Evolutionary conservation across 2,888 invertebrate genomes (phyloP), one percentile per base, ranked within the genome.

Genomic region (Gasteruption jaculator): DNA sequence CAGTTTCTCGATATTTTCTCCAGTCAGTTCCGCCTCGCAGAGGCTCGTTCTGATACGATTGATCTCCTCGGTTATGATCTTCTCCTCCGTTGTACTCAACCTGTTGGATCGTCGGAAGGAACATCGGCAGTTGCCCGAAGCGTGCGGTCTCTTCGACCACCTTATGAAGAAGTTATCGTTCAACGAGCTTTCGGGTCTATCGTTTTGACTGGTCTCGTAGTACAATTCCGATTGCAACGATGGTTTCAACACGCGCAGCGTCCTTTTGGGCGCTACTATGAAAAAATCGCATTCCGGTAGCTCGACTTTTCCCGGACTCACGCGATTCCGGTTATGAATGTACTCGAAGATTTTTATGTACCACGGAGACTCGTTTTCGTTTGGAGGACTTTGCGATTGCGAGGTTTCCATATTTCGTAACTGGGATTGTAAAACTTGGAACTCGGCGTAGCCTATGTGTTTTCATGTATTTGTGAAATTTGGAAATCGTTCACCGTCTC

Each of bases 231-330:
- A 56, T 19, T 52, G 58, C 15, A 61, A 31, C n/a, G 52, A 19
- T 15, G 64, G 61, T 3, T 53, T 49, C 3, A 68, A 42, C 3
- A 69, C 52, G 4, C 68, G 53, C 14, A 70, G 36, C 1, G 63
- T 63, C n/a, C 69, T 53, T 11, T 64, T 54, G 0, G 66, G 64
- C 3, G 57, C 63, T 2, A 66, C 61, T 35, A 57, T 57, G 38
- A 69, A 63, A 38, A 68, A 70, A 18, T 70, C 68, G 29, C 68
- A 66, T 21, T 69, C 65, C 2, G 58, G 53, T 26, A 65, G 52
- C 32, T 65, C 60, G 29, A 66, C 50, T 21, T 52, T 58, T 0
- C 56, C 63, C 1, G 66, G 66, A 16, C 57, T 53, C 3, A 69
- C 55, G 12, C 62, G 60, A 27, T 66, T 63, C 3, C 62, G 60